Base-by-base conservation (phyloP, 2,113 vertebrate species). In the Lagenorhynchus albirostris region DNA sequence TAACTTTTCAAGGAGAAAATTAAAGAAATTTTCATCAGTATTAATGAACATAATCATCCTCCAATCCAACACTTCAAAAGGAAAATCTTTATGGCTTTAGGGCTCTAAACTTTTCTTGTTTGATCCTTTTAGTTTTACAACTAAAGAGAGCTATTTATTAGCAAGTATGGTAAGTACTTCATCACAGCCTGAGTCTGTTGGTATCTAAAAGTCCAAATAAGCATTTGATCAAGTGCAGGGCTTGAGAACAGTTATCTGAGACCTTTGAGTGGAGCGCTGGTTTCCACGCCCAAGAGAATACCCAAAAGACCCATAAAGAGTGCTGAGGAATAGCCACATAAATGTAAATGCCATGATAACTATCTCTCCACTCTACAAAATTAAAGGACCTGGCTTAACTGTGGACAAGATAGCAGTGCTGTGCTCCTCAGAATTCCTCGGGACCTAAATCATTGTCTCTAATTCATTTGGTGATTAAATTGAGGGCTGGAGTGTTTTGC, bases 1-100 rank as follows among this genome's bases (percentile, higher is more conserved):
- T 55, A 92, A 89, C 13, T 96, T 95, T 80, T 96, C 38, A 89
- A 87, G 67, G 41, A 94, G 41, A 94, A 96, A 92, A 62, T 80
- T 58, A 55, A 96, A 94, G 89, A 82, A 73, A 74, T 79, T 20
- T 74, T 91, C 50, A 80, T 89, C 44, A 60, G 9, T 58, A 89
- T 86, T 79, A 79, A 89, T 89, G 36, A 86, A 68, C 21, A 63
- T 53, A 81, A 70, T 82, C 31, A 96, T 53, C 6, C 50, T 55
- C 44, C 67, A 81, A 89, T 63, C 23, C 55, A 95, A 15, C 29
- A 82, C 29, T 90, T 96, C 73, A 70, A 53, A 95, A 85, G 65
- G 58, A 93, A 96, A 89, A 21, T 70, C 50, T 63, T 68, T 60
- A 67, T 73, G 38, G 31, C 60, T 89, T 25, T 82, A 92, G n/a